These are phyloP conservation scores for Batillaria attramentaria DNA, from an alignment of 1,140 invertebrate genomes.

Conservation along the genomic window DNA sequence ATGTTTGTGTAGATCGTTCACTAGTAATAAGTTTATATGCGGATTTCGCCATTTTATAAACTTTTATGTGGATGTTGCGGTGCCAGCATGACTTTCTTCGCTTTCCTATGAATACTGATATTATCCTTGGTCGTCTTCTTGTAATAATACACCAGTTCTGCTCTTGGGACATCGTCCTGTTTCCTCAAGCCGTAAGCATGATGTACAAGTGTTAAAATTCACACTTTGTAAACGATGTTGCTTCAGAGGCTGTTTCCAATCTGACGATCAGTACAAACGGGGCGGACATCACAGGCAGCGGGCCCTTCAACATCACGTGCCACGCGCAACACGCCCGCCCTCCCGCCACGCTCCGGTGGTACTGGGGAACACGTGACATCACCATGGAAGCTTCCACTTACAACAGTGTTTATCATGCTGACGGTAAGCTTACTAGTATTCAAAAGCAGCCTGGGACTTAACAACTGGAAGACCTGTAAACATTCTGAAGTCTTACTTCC, in stretches of 20 bases:
- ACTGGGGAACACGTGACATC: slow-evolving; percentile 1
- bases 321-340: slow-evolving; percentile 8
- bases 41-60: too few species aligned
- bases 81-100: too few species aligned
- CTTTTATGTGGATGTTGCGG: too few species aligned
- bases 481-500: too few species aligned
- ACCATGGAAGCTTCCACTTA: not conserved
- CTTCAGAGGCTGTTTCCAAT: not conserved
- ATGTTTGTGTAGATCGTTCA: too few species aligned
- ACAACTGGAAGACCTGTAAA: too few species aligned
- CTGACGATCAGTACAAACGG: not conserved
- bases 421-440: not conserved
- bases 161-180: not conserved
- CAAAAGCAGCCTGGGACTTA: too few species aligned
- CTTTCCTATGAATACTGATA: not conserved
- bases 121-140: not conserved
- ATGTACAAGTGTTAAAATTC: too few species aligned
- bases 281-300: not conserved
- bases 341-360: slow-evolving; percentile 9
- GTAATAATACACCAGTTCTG: not conserved
- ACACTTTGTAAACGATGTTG: too few species aligned
- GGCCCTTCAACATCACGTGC: not conserved
- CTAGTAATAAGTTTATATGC: too few species aligned
- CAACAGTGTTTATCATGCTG: not conserved
- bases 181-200: too few species aligned